phyloP scores from a whole-genome alignment of 1,140 invertebrate species.

The Arion vulgaris region DNA sequence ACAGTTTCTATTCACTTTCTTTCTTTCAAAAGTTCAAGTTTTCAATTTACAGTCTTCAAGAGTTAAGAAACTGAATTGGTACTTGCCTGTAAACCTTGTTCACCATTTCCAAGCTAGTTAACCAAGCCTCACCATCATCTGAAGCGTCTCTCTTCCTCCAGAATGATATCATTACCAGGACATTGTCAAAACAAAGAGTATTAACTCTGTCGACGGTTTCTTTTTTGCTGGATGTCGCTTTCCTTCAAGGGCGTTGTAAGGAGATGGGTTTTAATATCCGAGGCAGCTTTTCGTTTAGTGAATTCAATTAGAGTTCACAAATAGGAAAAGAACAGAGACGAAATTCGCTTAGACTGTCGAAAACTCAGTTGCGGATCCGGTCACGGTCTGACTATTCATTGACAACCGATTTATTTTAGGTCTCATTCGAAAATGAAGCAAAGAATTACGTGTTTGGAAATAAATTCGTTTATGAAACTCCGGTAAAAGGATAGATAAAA shows the following conservation, averaged over 20 bases:
- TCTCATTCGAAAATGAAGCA: conserved; percentile 4
- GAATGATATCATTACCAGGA: background rate
- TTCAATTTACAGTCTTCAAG: no score
- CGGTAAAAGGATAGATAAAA: no score
- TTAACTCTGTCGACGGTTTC: background rate
- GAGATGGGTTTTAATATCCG: background rate
- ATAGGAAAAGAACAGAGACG: conserved; percentile 7
- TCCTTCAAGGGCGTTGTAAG: background rate
- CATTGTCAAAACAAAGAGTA: background rate
- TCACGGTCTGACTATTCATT: background rate
- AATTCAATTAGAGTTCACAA: conserved; percentile 14
- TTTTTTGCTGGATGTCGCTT: background rate
- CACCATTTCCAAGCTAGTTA: background rate
- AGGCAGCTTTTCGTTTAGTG: conserved; percentile 20
- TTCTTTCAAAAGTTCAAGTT: no score
- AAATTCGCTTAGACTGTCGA: conserved; percentile 8
- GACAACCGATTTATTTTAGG: background rate
- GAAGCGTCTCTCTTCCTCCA: background rate
- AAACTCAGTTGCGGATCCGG: background rate
- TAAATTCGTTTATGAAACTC: conserved; percentile 26
- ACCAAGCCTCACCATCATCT: background rate
- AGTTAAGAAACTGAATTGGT: no score
- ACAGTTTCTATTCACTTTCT: no score
- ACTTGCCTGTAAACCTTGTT: background rate
- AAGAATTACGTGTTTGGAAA: background rate